Conservation (phyloP, 2,888 invertebrate species). For the Callosobruchus maculatus region DNA sequence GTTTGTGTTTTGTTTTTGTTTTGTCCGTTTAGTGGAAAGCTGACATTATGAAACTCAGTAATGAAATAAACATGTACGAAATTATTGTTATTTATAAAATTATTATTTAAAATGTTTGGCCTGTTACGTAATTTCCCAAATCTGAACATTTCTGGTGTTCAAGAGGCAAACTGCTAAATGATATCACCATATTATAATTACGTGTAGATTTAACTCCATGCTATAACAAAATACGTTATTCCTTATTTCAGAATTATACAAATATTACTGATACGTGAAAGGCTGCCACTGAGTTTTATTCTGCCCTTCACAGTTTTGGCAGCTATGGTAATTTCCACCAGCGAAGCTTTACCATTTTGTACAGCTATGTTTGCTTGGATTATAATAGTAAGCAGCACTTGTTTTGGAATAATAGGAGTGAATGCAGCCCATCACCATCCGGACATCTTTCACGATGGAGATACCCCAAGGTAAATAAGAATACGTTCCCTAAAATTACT, state of each 20-base stretch:
- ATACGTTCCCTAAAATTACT: not conserved
- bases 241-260: slow-evolving; percentile 16
- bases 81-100: too few relatives aligned
- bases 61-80: too few relatives aligned
- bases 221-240: too few relatives aligned
- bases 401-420: slow-evolving; percentile 62
- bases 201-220: too few relatives aligned
- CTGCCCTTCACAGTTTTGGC: slow-evolving; percentile 27
- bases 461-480: slow-evolving; percentile 56
- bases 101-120: too few relatives aligned
- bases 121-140: too few relatives aligned
- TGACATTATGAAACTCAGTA: too few relatives aligned
- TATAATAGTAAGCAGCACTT: slow-evolving; percentile 56
- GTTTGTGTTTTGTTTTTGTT: too few relatives aligned
- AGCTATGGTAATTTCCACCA: slow-evolving; percentile 21
- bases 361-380: slow-evolving; percentile 60
- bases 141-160: too few relatives aligned
- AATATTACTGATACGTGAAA: not conserved
- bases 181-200: too few relatives aligned
- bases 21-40: too few relatives aligned
- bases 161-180: too few relatives aligned
- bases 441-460: slow-evolving; percentile 75
- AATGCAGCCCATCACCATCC: slow-evolving; percentile 81
- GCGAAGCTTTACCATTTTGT: slow-evolving; percentile 34
- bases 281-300: slow-evolving; percentile 11